phyloP scores from a whole-genome alignment of 2,113 vertebrate species.

The Picathartes gymnocephalus region DNA sequence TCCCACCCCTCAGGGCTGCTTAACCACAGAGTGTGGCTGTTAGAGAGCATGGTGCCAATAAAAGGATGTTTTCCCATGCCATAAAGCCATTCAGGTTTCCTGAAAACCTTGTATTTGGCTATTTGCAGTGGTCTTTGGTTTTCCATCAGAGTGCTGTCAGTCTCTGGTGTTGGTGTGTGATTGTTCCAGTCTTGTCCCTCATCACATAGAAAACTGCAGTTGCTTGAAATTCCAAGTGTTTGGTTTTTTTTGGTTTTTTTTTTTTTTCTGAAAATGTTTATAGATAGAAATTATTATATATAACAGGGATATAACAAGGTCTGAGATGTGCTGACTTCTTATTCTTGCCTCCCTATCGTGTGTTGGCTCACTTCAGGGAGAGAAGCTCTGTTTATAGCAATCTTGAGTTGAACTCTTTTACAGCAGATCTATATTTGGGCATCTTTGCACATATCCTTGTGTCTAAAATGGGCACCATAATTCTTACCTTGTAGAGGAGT shows the following conservation, averaged over 20 bases:
- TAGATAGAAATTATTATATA: conserved; percentile 20
- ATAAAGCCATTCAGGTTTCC: not conserved
- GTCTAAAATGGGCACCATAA: conserved; percentile 29
- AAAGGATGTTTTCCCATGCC: not conserved
- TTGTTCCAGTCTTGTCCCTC: not conserved
- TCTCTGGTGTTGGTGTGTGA: not conserved
- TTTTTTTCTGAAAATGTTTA: conserved; percentile 3
- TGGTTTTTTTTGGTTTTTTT: not conserved
- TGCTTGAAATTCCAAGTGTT: not conserved
- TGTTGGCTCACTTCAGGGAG: conserved; percentile 2
- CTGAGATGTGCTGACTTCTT: conserved; percentile 26
- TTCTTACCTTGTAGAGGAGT: conserved; percentile 20
- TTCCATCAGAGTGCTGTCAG: not conserved
- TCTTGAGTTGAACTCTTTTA: conserved; percentile 1
- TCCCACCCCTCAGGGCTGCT: not conserved
- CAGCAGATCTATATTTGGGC: conserved; percentile 50
- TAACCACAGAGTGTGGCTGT: not conserved
- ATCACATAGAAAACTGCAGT: not conserved
- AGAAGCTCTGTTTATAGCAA: conserved; percentile 33
- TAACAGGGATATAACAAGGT: conserved; percentile 24
- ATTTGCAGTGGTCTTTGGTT: not conserved
- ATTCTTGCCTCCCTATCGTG: not conserved
- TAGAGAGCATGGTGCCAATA: not conserved
- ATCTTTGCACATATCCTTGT: conserved; percentile 23
- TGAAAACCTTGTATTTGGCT: not conserved